Base-by-base conservation (phyloP, 1,140 invertebrate genomes). In the Teleogryllus occipitalis region DNA sequence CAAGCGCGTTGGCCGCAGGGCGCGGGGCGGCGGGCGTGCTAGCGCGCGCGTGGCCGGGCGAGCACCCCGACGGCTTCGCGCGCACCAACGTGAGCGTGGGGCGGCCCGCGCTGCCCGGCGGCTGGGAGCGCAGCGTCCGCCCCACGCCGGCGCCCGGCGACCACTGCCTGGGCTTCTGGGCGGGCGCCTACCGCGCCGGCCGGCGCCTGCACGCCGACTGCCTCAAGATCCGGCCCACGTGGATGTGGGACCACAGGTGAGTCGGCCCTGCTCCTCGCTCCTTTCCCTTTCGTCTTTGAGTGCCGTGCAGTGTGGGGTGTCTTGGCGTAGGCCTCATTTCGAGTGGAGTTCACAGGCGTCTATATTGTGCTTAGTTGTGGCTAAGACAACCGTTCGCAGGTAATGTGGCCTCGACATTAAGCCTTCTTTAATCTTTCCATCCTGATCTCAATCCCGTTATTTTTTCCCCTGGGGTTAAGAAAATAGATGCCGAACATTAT, bases 201-300 rank as follows among this genome's bases (percentile, higher is more conserved):
- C 82, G 82, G 8, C 82, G 89, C 39, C 82, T 90, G 8, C 84
- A 88, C 78, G 87, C 85, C 22, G 88, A 90, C 18, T 93, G 91
- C 83, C 83, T 92, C 46, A 88, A 88, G 82, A 90, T 91, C 54
- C 87, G 90, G 82, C 91, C 91, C 0, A 89, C 88, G 7, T 93
- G 92, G 92, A 93, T 93, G 91, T 85, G 87, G 78, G 87, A 90
- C 77, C 84, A 88, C 75, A 91, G 87, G 90, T 90, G 83, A 82
- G 79, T 84, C 8, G 6, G 21, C 18, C 22, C 7, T 77, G 27
- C 27, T 10, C 77, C n/a, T 21, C n/a, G 21, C 14, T 21, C 14
- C 65, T n/a, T n/a, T n/a, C n/a, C n/a, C n/a, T n/a, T n/a, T n/a
- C n/a, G n/a, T n/a, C n/a, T n/a, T n/a, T n/a, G n/a, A n/a, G n/a